Evolutionary conservation across 2,797 vertebrate species (phyloP), one percentile per base, ranked within the genome.

Genomic region (Pogonophryne albipinna): DNA sequence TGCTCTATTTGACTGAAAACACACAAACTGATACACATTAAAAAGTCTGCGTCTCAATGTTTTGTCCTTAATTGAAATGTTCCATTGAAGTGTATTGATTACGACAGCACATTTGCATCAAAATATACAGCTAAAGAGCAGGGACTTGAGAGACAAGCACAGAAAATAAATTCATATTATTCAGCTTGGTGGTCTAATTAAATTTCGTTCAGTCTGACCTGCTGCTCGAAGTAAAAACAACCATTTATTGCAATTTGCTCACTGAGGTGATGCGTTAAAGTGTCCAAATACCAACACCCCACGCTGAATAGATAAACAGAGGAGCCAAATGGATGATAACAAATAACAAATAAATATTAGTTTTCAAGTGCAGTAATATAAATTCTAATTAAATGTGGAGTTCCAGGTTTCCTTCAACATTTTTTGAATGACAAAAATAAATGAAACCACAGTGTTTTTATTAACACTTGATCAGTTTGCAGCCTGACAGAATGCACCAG

Each of bases 51-150:
- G n/a, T 59, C n/a, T 49, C 53, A 17, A 41, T 31, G 42, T 23
- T 57, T 63, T n/a, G 7, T 55, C 50, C 23, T 10, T 56, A 71
- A 84, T 41, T 81, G 64, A 81, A 79, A 82, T 31, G 47, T 44
- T 53, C 11, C 41, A 66, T 72, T 66, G 23, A 70, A 70, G 71
- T 27, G 27, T 27, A 27, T 70, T 55, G 53, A 65, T 78, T 50
- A 47, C 42, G 45, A 57, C 1, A 31, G 49, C 66, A 4, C 42
- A 49, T 57, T 51, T 76, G 46, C 67, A 56, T 61, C 53, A 72
- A 62, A 79, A 19, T 53, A 66, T 51, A 53, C 13, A 55, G 76
- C 19, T 77, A 84, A 75, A 66, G 51, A 69, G 50, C 45, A 71
- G 15, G 70, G 19, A 58, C 55, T 66, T 69, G 60, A 75, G 19